phyloP scores from a whole-genome alignment of 92 coral and sea anemone genomes.

The Parazoanthus swiftii region DNA sequence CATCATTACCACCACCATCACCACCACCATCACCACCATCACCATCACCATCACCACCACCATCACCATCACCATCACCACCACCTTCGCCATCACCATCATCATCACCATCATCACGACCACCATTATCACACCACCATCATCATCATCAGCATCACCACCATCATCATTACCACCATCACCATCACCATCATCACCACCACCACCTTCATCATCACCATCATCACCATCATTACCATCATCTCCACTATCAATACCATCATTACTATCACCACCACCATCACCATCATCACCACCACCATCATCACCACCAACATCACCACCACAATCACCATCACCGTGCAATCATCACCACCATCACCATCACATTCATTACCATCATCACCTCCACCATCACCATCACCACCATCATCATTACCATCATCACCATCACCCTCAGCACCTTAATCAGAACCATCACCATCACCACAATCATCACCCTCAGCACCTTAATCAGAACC shows the following conservation, averaged over 20 bases:
- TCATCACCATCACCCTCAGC: conserved; percentile 10
- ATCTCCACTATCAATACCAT: too few relatives aligned
- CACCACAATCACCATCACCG: background rate
- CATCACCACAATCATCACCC: too few relatives aligned
- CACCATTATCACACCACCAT: background rate
- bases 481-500: too few relatives aligned
- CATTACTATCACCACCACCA: conserved; percentile 10
- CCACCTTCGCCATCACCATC: conserved; percentile 40
- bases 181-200: background rate
- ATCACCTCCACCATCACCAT: background rate
- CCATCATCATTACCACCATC: too few relatives aligned
- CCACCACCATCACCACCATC: background rate
- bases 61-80: background rate
- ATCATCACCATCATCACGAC: conserved; percentile 42
- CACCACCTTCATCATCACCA: background rate
- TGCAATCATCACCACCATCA: too few relatives aligned
- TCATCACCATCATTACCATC: background rate
- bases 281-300: background rate
- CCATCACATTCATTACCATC: background rate
- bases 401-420: background rate
- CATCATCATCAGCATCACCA: too few relatives aligned
- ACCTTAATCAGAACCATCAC: too few relatives aligned
- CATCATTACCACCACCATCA: background rate
- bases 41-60: background rate
- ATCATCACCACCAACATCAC: conserved; percentile 12